Conservation (phyloP, 2,797 vertebrate species). For the Crenichthys baileyi region DNA sequence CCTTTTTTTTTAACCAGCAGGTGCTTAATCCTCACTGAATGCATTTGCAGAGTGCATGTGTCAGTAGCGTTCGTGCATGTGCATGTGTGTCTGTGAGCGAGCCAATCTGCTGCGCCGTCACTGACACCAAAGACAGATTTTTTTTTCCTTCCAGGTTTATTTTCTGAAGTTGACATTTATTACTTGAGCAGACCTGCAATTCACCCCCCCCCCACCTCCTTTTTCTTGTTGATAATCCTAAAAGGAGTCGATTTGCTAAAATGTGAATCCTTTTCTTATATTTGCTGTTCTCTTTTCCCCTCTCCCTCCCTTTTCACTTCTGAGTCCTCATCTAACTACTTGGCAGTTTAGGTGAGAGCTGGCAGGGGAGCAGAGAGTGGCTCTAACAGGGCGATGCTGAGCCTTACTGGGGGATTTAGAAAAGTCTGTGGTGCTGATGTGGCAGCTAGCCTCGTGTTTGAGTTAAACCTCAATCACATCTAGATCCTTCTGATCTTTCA, state of each 20-base stretch:
- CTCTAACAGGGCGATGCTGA: constrained; percentile 24
- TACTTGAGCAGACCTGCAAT: constrained; percentile 79
- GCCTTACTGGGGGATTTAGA: constrained; percentile 50
- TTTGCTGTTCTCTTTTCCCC: constrained; percentile 1
- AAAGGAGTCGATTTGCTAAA: constrained; percentile 75
- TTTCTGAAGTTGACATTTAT: constrained; percentile 87
- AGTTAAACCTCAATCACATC: constrained; percentile 53
- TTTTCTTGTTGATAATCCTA: constrained; percentile 79
- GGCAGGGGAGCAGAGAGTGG: constrained; percentile 20
- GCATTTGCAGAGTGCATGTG: constrained; percentile 54
- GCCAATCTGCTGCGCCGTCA: constrained; percentile 63
- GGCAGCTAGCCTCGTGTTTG: constrained; percentile 47
- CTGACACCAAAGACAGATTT: constrained; percentile 76
- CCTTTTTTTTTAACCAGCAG: constrained; percentile 46
- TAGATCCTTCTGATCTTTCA: constrained; percentile 67
- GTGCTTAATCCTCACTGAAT: constrained; percentile 72
- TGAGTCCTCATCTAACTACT: constrained; percentile 24
- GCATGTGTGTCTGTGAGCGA: constrained; percentile 37
- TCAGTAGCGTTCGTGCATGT: constrained; percentile 15
- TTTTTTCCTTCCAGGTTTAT: constrained; percentile 83
- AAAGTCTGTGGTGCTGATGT: constrained; percentile 44
- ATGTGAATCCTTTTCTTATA: constrained; percentile 59
- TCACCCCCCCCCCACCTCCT: constrained; percentile 42
- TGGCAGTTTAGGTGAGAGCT: constrained; percentile 51
- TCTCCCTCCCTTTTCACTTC: neutral